A percentile compares a stretch with the other conserved stretches of the same genome.
Conservation (phyloP, 2,888 invertebrate genomes). For the Chouioia cunea region DNA sequence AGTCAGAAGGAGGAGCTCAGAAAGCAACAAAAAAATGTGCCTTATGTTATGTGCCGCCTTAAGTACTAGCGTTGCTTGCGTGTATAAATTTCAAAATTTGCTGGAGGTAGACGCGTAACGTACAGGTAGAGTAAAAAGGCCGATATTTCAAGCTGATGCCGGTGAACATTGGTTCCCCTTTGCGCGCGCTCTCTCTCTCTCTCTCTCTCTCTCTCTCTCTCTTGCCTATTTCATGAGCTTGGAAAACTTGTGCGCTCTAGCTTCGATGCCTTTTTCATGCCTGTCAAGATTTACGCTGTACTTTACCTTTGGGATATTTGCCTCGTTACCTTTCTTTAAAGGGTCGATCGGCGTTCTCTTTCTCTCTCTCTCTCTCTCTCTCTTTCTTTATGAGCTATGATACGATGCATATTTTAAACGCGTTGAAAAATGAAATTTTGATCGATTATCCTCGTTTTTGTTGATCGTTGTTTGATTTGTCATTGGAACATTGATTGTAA, state of each 20-base stretch:
- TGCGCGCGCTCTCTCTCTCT: no score
- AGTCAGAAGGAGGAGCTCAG: no score
- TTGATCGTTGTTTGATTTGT: no score
- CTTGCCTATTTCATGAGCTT: constrained; percentile 22
- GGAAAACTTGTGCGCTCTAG: not conserved
- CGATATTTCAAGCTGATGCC: no score
- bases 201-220: not conserved
- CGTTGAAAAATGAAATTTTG: no score
- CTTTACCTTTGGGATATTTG: constrained; percentile 10
- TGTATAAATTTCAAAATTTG: no score
- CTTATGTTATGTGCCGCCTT: no score
- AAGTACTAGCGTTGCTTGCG: no score
- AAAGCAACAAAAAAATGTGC: no score
- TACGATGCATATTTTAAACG: not conserved
- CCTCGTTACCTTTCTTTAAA: constrained; percentile 24
- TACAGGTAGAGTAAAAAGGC: constrained; percentile 1
- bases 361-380: constrained; percentile 26
- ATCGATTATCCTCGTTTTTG: no score
- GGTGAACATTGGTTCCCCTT: no score
- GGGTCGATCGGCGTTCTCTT: constrained; percentile 14
- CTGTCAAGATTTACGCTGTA: constrained; percentile 9
- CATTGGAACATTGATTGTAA: no score
- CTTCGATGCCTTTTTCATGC: constrained; percentile 7
- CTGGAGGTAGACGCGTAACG: not conserved
- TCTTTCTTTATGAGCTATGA: not conserved